These are phyloP conservation scores for Phortica variegata DNA, from an alignment of 1,140 invertebrate genomes.

Conservation along the genomic window DNA sequence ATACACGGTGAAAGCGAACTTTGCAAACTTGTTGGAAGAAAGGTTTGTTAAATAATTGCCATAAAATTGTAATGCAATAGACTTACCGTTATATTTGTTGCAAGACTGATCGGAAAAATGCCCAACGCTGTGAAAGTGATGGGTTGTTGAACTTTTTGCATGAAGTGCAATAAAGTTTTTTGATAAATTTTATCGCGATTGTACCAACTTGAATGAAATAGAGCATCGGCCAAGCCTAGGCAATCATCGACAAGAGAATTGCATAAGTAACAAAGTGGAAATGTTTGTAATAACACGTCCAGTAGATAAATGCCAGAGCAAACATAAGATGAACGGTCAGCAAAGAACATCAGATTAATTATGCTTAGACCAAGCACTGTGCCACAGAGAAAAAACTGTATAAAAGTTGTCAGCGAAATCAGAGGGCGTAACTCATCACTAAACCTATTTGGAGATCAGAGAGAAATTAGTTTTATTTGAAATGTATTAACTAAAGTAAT, in stretches of 20 bases:
- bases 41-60: neutral
- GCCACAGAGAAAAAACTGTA: neutral
- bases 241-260: neutral
- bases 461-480: no score
- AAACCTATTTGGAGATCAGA: no score
- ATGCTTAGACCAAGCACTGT: neutral
- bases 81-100: neutral
- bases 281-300: neutral
- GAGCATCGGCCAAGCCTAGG: neutral
- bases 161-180: neutral
- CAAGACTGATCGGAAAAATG: neutral
- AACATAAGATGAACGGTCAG: neutral
- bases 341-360: neutral
- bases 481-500: no score
- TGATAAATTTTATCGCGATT: neutral
- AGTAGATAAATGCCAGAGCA: neutral
- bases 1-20: neutral
- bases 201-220: neutral
- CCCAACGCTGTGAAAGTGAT: neutral
- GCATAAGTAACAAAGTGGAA: neutral
- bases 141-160: conserved; percentile 2
- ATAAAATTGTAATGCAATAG: neutral
- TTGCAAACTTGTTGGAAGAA: neutral
- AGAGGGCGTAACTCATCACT: neutral
- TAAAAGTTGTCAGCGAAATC: neutral